Conservation (phyloP, 2,888 invertebrate genomes). For the Agrotis segetum region DNA sequence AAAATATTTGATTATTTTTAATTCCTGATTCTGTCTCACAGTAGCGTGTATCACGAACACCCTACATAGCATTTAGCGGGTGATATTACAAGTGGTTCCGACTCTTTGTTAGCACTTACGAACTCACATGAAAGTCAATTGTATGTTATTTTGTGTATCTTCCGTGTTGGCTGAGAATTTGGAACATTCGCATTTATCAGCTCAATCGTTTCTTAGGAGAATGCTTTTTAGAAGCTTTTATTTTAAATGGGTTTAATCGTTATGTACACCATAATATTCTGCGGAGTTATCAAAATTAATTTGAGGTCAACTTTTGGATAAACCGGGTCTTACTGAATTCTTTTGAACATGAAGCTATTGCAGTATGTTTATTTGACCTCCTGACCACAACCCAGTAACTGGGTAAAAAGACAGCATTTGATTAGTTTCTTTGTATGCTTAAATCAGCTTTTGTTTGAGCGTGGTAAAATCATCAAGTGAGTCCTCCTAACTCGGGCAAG, state of each 20-base stretch:
- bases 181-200: slow-evolving; percentile 47
- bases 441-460: not conserved
- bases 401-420: too few species aligned
- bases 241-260: not conserved
- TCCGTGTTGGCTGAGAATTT: slow-evolving; percentile 60
- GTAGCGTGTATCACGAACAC: slow-evolving; percentile 29
- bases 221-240: not conserved
- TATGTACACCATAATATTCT: too few species aligned
- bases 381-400: too few species aligned
- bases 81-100: slow-evolving; percentile 79
- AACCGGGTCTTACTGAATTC: too few species aligned
- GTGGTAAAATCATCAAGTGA: too few species aligned
- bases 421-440: too few species aligned
- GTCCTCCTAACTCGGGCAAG: too few species aligned
- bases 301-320: too few species aligned
- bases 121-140: slow-evolving; percentile 67
- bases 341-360: too few species aligned
- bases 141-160: slow-evolving; percentile 42
- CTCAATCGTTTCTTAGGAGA: slow-evolving; percentile 5
- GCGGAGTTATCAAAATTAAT: too few species aligned
- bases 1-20: not conserved
- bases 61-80: slow-evolving; percentile 73
- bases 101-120: slow-evolving; percentile 84
- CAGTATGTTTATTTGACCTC: too few species aligned
- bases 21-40: slow-evolving; percentile 1